Evolutionary conservation across 1,140 invertebrate genomes (phyloP), one percentile per base, ranked within the genome.

Genomic region (Caligus rogercresseyi): DNA sequence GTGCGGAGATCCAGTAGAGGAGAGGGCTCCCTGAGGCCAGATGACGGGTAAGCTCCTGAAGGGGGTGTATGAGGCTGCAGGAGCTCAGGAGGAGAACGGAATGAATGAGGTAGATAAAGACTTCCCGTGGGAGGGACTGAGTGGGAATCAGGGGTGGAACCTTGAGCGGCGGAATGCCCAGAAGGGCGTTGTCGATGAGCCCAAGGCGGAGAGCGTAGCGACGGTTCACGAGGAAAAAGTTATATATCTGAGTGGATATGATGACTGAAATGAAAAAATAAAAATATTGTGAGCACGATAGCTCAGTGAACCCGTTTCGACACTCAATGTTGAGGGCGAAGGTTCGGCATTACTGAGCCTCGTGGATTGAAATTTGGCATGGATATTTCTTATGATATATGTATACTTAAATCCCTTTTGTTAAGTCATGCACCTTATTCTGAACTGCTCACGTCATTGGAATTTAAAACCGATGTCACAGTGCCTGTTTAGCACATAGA

Each of bases 1-100:
- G 74, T 1, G 84, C 82, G 68, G 81, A 81, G 74, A 85, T 86
- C 88, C 89, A 93, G 73, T 89, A 93, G 16, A 91, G 70, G 52
- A 87, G 72, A 7, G 89, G 89, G 70, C 81, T 85, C 14, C 87
- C 81, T 1, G 88, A 91, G 62, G 79, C 80, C 58, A 94, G 69
- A 51, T 93, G 74, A 68, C 90, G 77, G 1, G 89, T 93, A 16
- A 85, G 80, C 4, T 77, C 73, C 74, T 77, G 68, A 26, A 21
- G n/a, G n/a, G 94, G 88, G 64, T 91, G 81, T 73, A 83, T 89
- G 7, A 86, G 72, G 54, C 84, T 74, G 69, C 84, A 86, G 74
- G 90, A 86, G 19, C 87, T 51, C 15, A 80, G 79, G 23, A 93
- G 75, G 72, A 82, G 78, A 20, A 84, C 66, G 54, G 81, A 78